Evolutionary conservation across 2,797 vertebrate species (phyloP).

Genomic region (Microcaecilia unicolor): DNA sequence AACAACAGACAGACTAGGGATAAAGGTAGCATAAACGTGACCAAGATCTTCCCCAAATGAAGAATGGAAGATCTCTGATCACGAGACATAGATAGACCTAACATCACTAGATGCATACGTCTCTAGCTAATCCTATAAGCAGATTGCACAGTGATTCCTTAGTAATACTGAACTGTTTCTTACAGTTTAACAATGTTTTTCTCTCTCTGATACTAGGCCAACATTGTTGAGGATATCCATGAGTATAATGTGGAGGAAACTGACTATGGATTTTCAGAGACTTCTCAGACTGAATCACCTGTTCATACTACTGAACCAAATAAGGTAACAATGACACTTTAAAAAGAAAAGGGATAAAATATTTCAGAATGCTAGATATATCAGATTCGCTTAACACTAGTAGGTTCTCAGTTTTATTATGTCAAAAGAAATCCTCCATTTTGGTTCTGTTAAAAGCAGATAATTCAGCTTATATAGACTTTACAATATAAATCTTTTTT

Average conservation of each 20-base stretch:
- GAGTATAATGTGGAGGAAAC: constrained; percentile 79
- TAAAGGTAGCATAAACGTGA: constrained; percentile 72
- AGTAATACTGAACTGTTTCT: constrained; percentile 16
- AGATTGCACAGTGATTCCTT: constrained; percentile 29
- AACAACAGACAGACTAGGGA: constrained; percentile 81
- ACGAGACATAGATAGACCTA: constrained; percentile 55
- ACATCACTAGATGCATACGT: constrained; percentile 62
- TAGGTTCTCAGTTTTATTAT: too few species aligned
- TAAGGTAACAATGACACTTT: too few species aligned
- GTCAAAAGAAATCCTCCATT: too few species aligned
- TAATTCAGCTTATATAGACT: constrained; percentile 3
- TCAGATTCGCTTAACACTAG: too few species aligned
- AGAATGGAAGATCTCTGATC: constrained; percentile 88
- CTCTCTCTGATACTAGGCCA: constrained; percentile 71
- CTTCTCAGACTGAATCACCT: constrained; percentile 72
- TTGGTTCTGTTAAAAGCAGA: background rate
- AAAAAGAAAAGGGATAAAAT: too few species aligned
- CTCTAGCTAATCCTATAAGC: constrained; percentile 55
- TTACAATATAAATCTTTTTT: constrained; percentile 2
- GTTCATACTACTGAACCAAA: constrained; percentile 63
- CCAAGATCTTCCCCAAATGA: constrained; percentile 83
- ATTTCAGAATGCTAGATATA: too few species aligned
- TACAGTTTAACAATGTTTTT: constrained; percentile 2
- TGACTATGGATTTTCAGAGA: constrained; percentile 76
- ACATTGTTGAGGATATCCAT: constrained; percentile 74